These are phyloP conservation scores for Gyrodactylus bullatarudis DNA, from an alignment of 1,140 invertebrate genomes.

Conservation along the genomic window DNA sequence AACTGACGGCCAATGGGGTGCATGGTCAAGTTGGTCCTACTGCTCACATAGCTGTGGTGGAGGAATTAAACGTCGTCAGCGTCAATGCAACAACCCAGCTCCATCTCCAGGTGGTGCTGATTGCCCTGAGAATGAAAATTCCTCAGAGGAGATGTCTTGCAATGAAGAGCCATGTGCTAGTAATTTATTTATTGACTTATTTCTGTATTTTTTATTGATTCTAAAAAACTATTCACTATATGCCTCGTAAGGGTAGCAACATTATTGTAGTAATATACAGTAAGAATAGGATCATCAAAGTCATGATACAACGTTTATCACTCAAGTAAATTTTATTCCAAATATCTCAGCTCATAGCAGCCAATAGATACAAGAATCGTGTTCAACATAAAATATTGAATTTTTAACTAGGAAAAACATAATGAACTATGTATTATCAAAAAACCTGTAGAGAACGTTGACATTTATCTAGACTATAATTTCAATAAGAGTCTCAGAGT, in stretches of 20 bases:
- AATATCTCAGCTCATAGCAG: too few relatives aligned
- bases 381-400: too few relatives aligned
- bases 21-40: conserved; percentile 14
- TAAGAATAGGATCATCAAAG: too few relatives aligned
- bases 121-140: conserved; percentile 16
- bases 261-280: too few relatives aligned
- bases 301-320: too few relatives aligned
- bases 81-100: conserved; percentile 15
- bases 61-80: conserved; percentile 8
- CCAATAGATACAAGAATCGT: too few relatives aligned
- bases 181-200: conserved; percentile 7
- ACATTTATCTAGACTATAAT: neutral
- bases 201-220: too few relatives aligned
- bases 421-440: neutral
- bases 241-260: too few relatives aligned
- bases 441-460: too few relatives aligned
- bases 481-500: neutral
- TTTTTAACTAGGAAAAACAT: neutral
- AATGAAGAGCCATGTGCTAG: conserved; percentile 10
- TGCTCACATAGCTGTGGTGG: conserved; percentile 15
- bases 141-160: conserved; percentile 5
- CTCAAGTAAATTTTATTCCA: too few relatives aligned
- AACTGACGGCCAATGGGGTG: conserved; percentile 2
- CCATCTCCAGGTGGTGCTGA: conserved; percentile 35
- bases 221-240: too few relatives aligned